phyloP scores from a whole-genome alignment of 2,113 vertebrate genomes.

The Brachyhypopomus gauderio region DNA sequence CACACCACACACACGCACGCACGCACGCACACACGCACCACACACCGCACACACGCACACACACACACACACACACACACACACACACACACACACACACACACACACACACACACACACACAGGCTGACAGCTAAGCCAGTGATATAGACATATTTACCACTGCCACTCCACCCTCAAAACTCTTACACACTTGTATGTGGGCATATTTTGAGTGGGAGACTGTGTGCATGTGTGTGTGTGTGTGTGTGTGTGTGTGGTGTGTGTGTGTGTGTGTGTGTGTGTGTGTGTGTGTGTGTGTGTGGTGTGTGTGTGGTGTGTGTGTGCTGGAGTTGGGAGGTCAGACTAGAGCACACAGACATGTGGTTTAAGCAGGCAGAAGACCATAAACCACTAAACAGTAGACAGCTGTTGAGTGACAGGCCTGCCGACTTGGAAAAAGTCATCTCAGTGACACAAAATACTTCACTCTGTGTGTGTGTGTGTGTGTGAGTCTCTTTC shows the following conservation, averaged over 20 bases:
- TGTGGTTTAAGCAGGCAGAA: slow-evolving; percentile 14
- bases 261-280: too few species aligned
- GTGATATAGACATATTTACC: too few species aligned
- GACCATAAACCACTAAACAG: slow-evolving; percentile 12
- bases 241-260: too few species aligned
- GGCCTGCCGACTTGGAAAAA: not conserved
- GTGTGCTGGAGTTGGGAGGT: not conserved
- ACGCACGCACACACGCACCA: slow-evolving; percentile 39
- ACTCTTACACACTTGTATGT: too few species aligned
- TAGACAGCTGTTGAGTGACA: slow-evolving; percentile 25
- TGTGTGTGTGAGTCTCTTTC: too few species aligned
- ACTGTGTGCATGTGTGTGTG: too few species aligned
- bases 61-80: not conserved
- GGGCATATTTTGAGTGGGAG: too few species aligned
- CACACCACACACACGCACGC: not conserved
- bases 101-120: too few species aligned
- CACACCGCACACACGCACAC: too few species aligned
- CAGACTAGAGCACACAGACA: not conserved
- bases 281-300: slow-evolving; percentile 5
- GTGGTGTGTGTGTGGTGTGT: too few species aligned
- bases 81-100: not conserved
- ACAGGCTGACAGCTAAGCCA: too few species aligned
- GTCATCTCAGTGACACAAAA: not conserved
- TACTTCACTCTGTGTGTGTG: not conserved
- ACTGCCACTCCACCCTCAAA: too few species aligned